Base-by-base conservation (phyloP, 2,797 vertebrate species). In the Microchirus variegatus region DNA sequence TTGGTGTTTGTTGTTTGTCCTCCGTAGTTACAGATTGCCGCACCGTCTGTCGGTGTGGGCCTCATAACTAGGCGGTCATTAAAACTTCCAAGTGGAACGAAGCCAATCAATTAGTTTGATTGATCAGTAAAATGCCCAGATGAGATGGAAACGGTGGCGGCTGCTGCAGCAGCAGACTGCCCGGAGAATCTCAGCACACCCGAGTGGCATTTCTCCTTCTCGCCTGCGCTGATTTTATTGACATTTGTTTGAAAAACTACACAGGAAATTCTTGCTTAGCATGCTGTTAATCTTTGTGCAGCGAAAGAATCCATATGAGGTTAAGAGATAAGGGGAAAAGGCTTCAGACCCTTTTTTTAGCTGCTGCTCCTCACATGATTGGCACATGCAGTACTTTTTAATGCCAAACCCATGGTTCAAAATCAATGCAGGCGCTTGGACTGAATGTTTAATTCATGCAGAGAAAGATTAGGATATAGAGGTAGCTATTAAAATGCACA, bases 81-180 rank as follows among this genome's bases (percentile, higher is more conserved):
- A 87, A 86, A 84, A 86, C 75, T 67, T 75, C 59, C 16, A 12
- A 74, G 61, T 74, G 80, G 77, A 88, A 66, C 71, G 31, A 49
- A 40, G 79, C 80, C 83, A 81, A 87, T 90, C 82, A 84, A 87
- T 90, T 78, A 80, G 46, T 59, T 53, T 74, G 85, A 90, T 85
- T 84, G 81, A 89, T 87, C 81, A 80, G 77, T 84, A 54, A 85
- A 87, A 78, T 63, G 59, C 83, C 67, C 66, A 18, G 46, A 78
- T 73, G 71, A 77, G 74, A 77, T 72, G 68, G 62, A 78, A 81
- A 80, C 68, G 18, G 47, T 43, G 10, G 47, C 43, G 10, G 68
- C 72, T 19, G 26, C 60, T n/a, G n/a, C n/a, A n/a, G 67, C 73
- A 49, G 66, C 48, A 46, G 56, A 38, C 75, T 46, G 62, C 40